Base-by-base conservation (phyloP, 2,113 vertebrate genomes). In the Bucco capensis region DNA sequence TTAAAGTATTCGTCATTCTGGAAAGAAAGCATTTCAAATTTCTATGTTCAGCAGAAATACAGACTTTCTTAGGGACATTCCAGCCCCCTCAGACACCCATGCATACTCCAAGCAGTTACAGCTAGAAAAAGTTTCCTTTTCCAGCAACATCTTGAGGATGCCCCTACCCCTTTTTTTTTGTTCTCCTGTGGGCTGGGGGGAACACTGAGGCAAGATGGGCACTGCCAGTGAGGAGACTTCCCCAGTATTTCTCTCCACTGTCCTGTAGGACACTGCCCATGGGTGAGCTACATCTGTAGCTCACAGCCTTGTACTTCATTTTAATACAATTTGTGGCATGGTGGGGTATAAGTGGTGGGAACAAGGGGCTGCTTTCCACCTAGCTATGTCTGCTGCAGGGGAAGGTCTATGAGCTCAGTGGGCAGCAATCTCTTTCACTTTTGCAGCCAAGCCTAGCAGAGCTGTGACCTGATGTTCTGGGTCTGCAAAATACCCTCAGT, bases 181-280 rank as follows among this genome's bases (percentile, higher is more conserved):
- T 19, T 24, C 23, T 78, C 31, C 30, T 13, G 9, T 14, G 42
- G 64, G 30, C 33, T 46, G 27, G 5, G 27, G 38, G 25, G 19
- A 28, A 50, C 33, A 31, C n/a, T 23, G 38, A 69, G 37, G 11
- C 4, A 17, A 17, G 19, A 35, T 0, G 6, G 24, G 47, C 31
- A 35, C 10, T 1, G 2, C 28, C 0, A 2, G 46, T 27, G 0
- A 2, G 7, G 24, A 10, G 7, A 22, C 18, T 9, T 30, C n/a
- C n/a, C 21, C 0, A 0, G 5, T 10, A n/a, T 60, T 78, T 61
- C 54, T 84, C 61, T 65, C 56, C 7, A 5, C 66, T 53, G 15
- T 22, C 14, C 8, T 7, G 54, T 37, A 28, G 56, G 56, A 30
- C 0, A 0, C 53, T 88, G 38, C 57, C 40, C 19, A 19, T 0